Evolutionary conservation across 2,888 invertebrate genomes (phyloP), one percentile per base, ranked within the genome.

Genomic region (Rhagonycha fulva): DNA sequence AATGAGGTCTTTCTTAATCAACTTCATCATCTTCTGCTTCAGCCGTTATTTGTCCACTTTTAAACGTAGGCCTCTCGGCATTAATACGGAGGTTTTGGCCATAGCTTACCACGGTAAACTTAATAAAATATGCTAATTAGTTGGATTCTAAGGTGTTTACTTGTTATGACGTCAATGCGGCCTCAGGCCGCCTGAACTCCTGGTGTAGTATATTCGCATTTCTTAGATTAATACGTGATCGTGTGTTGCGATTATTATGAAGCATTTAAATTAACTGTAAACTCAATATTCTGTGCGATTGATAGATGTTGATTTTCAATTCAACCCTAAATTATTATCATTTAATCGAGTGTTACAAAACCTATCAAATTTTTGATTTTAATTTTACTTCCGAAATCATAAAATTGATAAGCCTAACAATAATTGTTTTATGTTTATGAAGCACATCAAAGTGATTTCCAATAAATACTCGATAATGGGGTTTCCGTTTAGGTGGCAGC

Each of bases 401-500:
- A 47, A n/a, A 47, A 3, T n/a, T 47, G n/a, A n/a, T n/a, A 47
- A n/a, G n/a, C 47, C 47, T n/a, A 47, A n/a, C n/a, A 47, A 47
- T 47, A 47, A 47, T 47, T 47, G n/a, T n/a, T 47, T 47, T 47
- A 47, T 47, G 47, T n/a, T 47, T 47, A 47, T n/a, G 47, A n/a
- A 47, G 47, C 47, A 47, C 47, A 47, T 47, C 47, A 47, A 47
- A n/a, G 26, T 67, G 68, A n/a, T 68, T 68, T 12, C 14, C 72
- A 68, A 72, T 72, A 72, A 72, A 72, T 68, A 72, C 61, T 47
- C 72, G 68, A 72, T 72, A 72, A 72, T 68, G 72, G 60, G 68
- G 68, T 32, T 67, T 72, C 47, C 47, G 68, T 47, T 60, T 71
- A 76, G 72, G 72, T 60, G 70, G 70, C 76, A 76, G 72, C 70